Evolutionary conservation across 2,113 vertebrate genomes (phyloP).

Genomic region (Capreolus pygargus): DNA sequence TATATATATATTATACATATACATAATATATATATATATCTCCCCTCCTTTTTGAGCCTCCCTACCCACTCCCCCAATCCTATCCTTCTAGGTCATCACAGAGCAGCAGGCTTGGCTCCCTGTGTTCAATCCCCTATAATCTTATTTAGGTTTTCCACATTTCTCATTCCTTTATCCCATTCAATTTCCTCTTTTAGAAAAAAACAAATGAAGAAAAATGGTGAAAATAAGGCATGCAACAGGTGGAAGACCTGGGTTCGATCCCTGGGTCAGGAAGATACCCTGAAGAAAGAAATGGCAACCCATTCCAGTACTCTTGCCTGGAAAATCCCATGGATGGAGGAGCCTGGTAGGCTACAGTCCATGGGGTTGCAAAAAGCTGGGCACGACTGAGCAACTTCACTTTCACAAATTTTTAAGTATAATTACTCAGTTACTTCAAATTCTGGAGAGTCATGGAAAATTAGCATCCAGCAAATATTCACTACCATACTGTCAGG

Average conservation of each 20-base stretch:
- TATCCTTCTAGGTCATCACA: neutral
- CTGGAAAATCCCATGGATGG: neutral
- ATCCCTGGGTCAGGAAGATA: neutral
- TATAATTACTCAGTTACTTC: neutral
- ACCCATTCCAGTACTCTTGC: neutral
- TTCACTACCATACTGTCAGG: neutral
- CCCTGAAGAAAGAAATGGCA: neutral
- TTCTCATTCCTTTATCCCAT: slow-evolving; percentile 6
- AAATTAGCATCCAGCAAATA: neutral
- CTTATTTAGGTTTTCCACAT: neutral
- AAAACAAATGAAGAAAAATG: slow-evolving; percentile 13
- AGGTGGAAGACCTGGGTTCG: neutral
- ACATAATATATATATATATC: neutral
- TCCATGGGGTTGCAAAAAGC: neutral
- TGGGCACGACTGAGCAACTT: neutral
- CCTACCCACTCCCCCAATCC: neutral
- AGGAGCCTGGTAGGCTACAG: neutral
- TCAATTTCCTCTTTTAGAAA: neutral
- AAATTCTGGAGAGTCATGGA: neutral
- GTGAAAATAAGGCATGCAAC: neutral
- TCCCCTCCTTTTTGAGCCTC: neutral
- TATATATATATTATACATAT: neutral
- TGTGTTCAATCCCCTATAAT: neutral
- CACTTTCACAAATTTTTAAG: neutral
- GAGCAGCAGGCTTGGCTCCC: neutral